Conservation (phyloP, 2,113 vertebrate species). For the Neolamprologus devosi region DNA sequence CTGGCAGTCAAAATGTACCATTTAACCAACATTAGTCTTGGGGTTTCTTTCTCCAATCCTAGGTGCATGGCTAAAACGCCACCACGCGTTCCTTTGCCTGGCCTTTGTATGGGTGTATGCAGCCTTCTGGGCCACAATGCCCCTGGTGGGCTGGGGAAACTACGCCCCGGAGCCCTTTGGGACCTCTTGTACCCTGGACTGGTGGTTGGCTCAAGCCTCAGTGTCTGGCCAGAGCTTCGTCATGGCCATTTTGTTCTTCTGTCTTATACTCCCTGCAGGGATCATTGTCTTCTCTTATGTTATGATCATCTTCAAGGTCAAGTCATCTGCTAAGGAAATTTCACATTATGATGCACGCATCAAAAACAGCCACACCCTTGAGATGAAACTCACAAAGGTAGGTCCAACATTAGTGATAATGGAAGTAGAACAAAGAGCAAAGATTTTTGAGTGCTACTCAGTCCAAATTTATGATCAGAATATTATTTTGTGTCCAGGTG, state of each 20-base stretch:
- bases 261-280: slow-evolving; percentile 83
- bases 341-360: slow-evolving; percentile 83
- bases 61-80: slow-evolving; percentile 92
- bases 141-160: slow-evolving; percentile 84
- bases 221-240: slow-evolving; percentile 85
- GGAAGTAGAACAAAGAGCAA: neutral
- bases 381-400: slow-evolving; percentile 96
- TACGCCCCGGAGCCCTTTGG: slow-evolving; percentile 93
- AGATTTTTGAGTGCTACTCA: neutral
- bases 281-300: slow-evolving; percentile 88
- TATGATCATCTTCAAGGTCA: slow-evolving; percentile 91
- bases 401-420: neutral
- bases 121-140: slow-evolving; percentile 89
- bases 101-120: slow-evolving; percentile 83
- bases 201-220: slow-evolving; percentile 89
- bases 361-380: slow-evolving; percentile 79
- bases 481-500: slow-evolving; percentile 70
- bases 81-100: slow-evolving; percentile 81
- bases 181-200: slow-evolving; percentile 93
- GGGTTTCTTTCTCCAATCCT: neutral
- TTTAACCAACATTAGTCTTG: neutral
- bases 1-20: neutral
- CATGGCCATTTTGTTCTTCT: slow-evolving; percentile 88
- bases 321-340: slow-evolving; percentile 85
- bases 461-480: neutral